A percentile compares a stretch with the other conserved stretches of the same genome.
These are phyloP conservation scores for Eristalinus aeneus DNA, from an alignment of 2,888 invertebrate species.

Conservation along the genomic window DNA sequence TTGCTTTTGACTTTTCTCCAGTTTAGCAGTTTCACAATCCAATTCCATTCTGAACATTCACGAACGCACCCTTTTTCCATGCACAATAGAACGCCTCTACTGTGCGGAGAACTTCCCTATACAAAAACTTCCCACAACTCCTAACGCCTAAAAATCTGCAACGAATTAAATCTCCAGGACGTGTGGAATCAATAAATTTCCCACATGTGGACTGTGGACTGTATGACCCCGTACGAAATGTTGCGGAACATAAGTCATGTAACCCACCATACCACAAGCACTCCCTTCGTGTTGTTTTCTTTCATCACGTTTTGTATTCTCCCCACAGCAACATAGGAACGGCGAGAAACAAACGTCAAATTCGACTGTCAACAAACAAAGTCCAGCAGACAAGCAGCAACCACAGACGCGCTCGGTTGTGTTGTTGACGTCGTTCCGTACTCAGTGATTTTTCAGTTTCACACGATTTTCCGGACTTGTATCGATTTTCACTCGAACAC, in stretches of 20 bases:
- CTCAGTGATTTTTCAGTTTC: neutral
- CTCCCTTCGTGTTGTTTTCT: conserved; percentile 3
- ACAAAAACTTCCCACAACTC: neutral
- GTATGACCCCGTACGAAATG: neutral
- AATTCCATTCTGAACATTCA: neutral
- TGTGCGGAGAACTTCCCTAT: neutral
- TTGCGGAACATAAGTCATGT: neutral
- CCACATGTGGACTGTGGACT: conserved; percentile 16
- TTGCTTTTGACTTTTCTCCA: too few relatives aligned
- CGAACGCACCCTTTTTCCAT: neutral
- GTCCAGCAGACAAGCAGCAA: conserved; percentile 61
- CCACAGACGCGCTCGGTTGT: conserved; percentile 59
- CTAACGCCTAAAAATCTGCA: conserved; percentile 5
- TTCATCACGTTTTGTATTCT: neutral
- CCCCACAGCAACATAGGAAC: conserved; percentile 58
- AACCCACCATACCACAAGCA: conserved; percentile 27
- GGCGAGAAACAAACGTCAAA: conserved; percentile 50
- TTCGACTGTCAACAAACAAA: conserved; percentile 64
- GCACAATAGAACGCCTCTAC: neutral
- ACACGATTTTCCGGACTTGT: neutral
- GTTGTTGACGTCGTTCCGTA: conserved; percentile 41
- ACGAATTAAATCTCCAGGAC: neutral
- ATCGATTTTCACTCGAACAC: neutral
- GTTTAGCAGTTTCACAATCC: neutral
- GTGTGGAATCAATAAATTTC: neutral